Percentiles rank a stretch among this genome's conserved stretches.
These are phyloP conservation scores for Varanus salvator DNA, from an alignment of 2,113 vertebrate species.

Conservation along the genomic window DNA sequence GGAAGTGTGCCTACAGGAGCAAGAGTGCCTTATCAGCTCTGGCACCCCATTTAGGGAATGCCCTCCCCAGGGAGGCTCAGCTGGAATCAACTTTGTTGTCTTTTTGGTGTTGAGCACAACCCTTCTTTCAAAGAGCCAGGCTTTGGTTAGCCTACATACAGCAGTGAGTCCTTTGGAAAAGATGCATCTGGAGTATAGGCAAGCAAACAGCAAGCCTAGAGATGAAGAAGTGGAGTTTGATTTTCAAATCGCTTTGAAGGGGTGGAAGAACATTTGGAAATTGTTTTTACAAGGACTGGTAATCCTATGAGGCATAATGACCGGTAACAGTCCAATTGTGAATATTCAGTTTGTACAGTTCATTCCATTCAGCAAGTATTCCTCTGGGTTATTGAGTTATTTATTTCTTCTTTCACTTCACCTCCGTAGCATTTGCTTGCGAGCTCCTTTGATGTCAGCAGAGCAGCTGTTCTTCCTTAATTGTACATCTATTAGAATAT, in stretches of 20 bases:
- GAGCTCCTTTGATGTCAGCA: neutral
- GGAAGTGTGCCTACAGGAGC: too few species aligned
- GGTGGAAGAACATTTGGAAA: neutral
- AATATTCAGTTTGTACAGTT: neutral
- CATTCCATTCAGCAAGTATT: neutral
- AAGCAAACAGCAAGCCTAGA: neutral
- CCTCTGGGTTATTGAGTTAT: neutral
- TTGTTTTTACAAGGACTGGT: neutral
- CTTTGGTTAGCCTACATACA: neutral
- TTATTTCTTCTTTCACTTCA: neutral
- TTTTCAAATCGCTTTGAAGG: neutral
- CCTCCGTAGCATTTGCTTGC: too few species aligned
- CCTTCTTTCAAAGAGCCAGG: neutral
- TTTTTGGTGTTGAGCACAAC: too few species aligned
- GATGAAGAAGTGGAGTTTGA: neutral
- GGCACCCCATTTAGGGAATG: too few species aligned
- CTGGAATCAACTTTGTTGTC: too few species aligned
- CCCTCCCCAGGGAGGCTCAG: too few species aligned
- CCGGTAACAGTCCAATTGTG: neutral
- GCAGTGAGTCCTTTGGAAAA: neutral
- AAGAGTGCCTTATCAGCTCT: too few species aligned
- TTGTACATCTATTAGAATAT: neutral
- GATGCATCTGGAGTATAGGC: neutral
- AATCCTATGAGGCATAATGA: neutral
- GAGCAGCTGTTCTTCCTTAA: neutral